phyloP scores from a whole-genome alignment of 1,140 invertebrate species.

The Drosophila nigromelanica region DNA sequence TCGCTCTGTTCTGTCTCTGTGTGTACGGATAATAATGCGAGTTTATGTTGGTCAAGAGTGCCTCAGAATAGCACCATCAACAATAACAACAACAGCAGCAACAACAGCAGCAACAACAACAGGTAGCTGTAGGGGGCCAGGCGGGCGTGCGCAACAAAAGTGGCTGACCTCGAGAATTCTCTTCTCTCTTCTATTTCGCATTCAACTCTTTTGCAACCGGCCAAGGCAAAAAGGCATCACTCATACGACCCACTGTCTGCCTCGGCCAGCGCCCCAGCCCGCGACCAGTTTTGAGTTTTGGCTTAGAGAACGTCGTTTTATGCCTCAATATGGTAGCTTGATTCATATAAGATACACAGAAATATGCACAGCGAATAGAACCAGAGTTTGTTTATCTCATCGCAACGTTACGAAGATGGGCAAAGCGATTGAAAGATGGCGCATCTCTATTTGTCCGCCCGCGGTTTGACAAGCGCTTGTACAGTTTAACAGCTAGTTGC shows the following conservation, averaged over 20 bases:
- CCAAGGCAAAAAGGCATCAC: slow-evolving; percentile 58
- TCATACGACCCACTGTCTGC: slow-evolving; percentile 44
- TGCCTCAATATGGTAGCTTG: slow-evolving; percentile 68
- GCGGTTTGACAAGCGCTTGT: slow-evolving; percentile 14
- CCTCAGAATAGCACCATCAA: slow-evolving; percentile 55
- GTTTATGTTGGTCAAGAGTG: slow-evolving; percentile 73
- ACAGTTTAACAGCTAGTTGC: slow-evolving; percentile 16
- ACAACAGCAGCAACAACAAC: background rate
- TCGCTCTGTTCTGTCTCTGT: background rate
- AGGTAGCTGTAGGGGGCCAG: slow-evolving; percentile 26
- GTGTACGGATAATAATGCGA: slow-evolving; percentile 46
- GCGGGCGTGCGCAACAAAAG: slow-evolving; percentile 52
- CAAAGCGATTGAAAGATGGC: slow-evolving; percentile 7
- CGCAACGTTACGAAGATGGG: background rate
- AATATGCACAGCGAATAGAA: slow-evolving; percentile 29
- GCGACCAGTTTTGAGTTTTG: slow-evolving; percentile 19
- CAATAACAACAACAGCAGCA: slow-evolving; percentile 1
- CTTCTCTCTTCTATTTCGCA: slow-evolving; percentile 18
- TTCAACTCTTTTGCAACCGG: slow-evolving; percentile 8
- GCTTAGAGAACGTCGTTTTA: slow-evolving; percentile 43
- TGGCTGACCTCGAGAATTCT: slow-evolving; percentile 74
- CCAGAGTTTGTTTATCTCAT: slow-evolving; percentile 13
- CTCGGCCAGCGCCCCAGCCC: slow-evolving; percentile 20
- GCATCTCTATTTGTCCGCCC: slow-evolving; percentile 17
- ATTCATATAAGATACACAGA: slow-evolving; percentile 38